These are phyloP conservation scores for Turdus rufiventris DNA, from an alignment of 2,113 vertebrate genomes.

Conservation along the genomic window DNA sequence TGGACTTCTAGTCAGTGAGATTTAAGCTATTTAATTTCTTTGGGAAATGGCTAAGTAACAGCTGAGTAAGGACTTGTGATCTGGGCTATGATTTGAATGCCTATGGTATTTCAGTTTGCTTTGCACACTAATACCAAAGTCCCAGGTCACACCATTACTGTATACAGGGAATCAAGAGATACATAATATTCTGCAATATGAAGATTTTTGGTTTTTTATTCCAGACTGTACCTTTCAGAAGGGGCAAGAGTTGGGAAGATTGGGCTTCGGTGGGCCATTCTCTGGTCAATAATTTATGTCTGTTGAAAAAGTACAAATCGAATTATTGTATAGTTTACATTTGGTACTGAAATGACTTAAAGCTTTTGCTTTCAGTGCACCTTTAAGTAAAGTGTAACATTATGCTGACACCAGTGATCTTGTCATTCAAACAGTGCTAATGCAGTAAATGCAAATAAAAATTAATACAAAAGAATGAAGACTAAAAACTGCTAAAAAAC, in stretches of 20 bases:
- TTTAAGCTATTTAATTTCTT: not conserved
- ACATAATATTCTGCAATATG: not conserved
- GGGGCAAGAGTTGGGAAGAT: slow-evolving; percentile 74
- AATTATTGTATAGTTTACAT: slow-evolving; percentile 53
- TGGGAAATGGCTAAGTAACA: not conserved
- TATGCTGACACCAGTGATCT: not conserved
- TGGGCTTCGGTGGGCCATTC: slow-evolving; percentile 74
- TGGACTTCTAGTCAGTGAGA: not conserved
- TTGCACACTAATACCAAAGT: not conserved
- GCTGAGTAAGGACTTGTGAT: not conserved
- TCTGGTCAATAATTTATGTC: slow-evolving; percentile 72
- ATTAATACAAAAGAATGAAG: not conserved
- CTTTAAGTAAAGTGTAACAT: not conserved
- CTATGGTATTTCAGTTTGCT: not conserved
- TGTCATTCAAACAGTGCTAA: not conserved
- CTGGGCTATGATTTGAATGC: not conserved
- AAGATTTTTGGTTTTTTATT: not conserved
- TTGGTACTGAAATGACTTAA: slow-evolving; percentile 9
- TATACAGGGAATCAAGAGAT: not conserved
- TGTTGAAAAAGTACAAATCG: slow-evolving; percentile 68
- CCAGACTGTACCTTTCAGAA: slow-evolving; percentile 75
- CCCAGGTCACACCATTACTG: not conserved
- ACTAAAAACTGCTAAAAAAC: not conserved
- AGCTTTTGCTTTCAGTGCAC: not conserved
- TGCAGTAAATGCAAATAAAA: not conserved